Conservation (phyloP, 2,113 vertebrate species). For the Lampris incognitus region DNA sequence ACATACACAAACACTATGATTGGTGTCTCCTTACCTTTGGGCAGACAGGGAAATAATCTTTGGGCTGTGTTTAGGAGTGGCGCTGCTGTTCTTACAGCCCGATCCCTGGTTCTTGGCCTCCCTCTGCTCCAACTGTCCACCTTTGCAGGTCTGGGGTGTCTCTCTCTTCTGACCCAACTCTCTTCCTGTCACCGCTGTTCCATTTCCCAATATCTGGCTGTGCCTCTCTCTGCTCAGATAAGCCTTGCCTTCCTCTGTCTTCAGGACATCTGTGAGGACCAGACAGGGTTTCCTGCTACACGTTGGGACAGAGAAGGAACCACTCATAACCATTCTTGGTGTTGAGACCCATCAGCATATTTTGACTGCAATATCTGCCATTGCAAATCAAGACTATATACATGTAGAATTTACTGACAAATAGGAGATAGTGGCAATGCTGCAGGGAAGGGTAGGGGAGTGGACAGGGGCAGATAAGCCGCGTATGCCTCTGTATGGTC, state of each 20-base stretch:
- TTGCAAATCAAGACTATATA: constrained; percentile 4
- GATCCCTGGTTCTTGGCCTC: constrained; percentile 4
- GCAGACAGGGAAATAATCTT: not conserved
- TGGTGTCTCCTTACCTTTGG: constrained; percentile 46
- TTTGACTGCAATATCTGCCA: not conserved
- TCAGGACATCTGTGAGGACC: constrained; percentile 74
- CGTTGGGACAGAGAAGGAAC: constrained; percentile 19
- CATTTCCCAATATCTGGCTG: not conserved
- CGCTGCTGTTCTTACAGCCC: not conserved
- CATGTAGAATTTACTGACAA: constrained; percentile 20
- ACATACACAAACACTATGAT: not conserved
- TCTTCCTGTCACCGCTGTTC: constrained; percentile 1
- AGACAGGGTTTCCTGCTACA: constrained; percentile 63
- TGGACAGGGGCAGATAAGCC: constrained; percentile 50
- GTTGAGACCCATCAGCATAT: not conserved
- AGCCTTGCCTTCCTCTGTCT: constrained; percentile 66
- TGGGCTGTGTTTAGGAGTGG: constrained; percentile 11
- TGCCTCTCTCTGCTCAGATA: constrained; percentile 54
- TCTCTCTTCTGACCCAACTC: constrained; percentile 15
- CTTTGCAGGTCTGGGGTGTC: constrained; percentile 10
- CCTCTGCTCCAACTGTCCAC: not conserved
- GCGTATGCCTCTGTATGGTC: constrained; percentile 22
- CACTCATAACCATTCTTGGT: constrained; percentile 10
- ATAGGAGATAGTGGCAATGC: not conserved
- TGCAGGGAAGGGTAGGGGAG: constrained; percentile 7